Evolutionary conservation across 2,797 vertebrate genomes (phyloP), one percentile per base, ranked within the genome.

Genomic region (Diplodus sargus): DNA sequence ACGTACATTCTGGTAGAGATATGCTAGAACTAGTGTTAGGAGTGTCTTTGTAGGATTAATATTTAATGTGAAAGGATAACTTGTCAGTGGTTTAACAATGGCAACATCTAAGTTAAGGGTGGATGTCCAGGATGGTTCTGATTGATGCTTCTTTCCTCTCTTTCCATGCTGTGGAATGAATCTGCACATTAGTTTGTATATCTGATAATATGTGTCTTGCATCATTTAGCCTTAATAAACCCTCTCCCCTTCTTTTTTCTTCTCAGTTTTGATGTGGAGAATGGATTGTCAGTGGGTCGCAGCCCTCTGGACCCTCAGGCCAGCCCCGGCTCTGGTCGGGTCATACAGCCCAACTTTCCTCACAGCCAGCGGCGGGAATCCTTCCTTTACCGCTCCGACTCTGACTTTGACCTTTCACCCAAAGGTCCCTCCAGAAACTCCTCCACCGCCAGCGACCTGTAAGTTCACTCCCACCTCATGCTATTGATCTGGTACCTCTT

Each of bases 331-430:
- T 95, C 96, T 0, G 96, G 96, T 59, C 92, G 96, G 79, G 94
- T 96, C 39, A 76, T 95, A 14, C 97, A 97, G 58, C 93, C 96
- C 52, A 93, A 95, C 89, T 95, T 95, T 65, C 91, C 95, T 5
- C 97, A 98, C 47, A 95, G 96, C 86, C 98, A 98, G 92, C 95
- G 97, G 63, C 92, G 97, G 0, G 97, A 97, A 90, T 98, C 97
- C 78, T 99, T 98, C 94, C 96, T 99, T 6, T 99, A 99, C 92
- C 97, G 97, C 74, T 97, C 97, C 0, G 97, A 98, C 93, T 98
- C 97, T 0, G 97, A 98, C 93, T 97, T 97, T 9, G 97, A 98
- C 89, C 95, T 97, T 69, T 97, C 97, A 7, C 96, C 97, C 1
- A 98, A 97, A 88, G 92, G 94, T 89, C 95, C 96, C 82, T 97